These are phyloP conservation scores for Marmota monax DNA, from an alignment of 2,113 vertebrate species.

Conservation along the genomic window DNA sequence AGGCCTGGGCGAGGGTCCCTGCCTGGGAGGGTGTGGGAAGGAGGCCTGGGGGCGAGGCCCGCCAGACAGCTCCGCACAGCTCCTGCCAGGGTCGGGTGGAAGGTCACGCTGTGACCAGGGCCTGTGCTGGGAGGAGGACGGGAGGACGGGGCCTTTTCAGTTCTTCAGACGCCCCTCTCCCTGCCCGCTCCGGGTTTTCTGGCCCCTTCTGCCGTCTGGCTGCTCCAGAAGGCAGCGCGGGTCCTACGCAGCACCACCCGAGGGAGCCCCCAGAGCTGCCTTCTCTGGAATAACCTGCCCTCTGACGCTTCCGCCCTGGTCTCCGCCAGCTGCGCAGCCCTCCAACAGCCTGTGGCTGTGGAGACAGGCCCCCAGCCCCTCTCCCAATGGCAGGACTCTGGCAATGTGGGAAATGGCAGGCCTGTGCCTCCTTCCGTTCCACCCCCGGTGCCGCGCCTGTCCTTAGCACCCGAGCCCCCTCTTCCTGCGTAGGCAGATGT, in stretches of 20 bases:
- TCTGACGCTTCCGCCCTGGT: neutral
- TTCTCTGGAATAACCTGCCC: constrained; percentile 10
- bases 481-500: neutral
- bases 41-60: neutral
- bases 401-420: neutral
- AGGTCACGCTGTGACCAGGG: neutral
- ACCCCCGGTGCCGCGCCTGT: rapidly evolving
- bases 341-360: neutral
- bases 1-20: constrained; percentile 27
- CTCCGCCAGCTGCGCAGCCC: neutral
- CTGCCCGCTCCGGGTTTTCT: too few species aligned
- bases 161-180: neutral
- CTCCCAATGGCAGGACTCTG: neutral
- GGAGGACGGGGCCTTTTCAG: neutral
- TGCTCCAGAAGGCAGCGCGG: neutral
- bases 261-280: constrained; percentile 28
- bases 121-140: neutral
- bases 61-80: neutral
- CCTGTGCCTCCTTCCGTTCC: neutral
- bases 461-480: neutral
- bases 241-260: neutral
- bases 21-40: neutral
- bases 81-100: neutral
- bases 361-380: neutral
- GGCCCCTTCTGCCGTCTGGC: neutral